phyloP scores from a whole-genome alignment of 2,113 vertebrate genomes.

The Ctenomys sociabilis region DNA sequence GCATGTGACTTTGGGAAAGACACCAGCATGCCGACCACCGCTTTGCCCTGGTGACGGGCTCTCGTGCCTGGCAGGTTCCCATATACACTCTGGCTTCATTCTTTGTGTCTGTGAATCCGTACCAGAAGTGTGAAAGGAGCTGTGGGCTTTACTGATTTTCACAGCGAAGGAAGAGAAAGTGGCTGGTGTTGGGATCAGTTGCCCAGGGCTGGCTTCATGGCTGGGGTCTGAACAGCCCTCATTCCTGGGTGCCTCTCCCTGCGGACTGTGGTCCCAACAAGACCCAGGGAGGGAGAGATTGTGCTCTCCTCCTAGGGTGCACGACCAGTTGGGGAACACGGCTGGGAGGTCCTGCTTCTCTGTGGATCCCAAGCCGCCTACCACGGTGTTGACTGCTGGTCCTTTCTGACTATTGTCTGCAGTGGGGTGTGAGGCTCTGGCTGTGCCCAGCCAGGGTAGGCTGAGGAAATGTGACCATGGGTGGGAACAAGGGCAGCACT shows the following conservation, averaged over 20 bases:
- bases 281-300: not conserved
- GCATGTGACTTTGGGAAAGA: not conserved
- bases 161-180: not conserved
- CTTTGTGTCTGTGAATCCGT: not conserved
- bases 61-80: not conserved
- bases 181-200: not conserved
- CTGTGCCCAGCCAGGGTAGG: not conserved
- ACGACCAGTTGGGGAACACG: not conserved
- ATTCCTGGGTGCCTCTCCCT: rapidly evolving
- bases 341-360: not conserved
- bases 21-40: not conserved
- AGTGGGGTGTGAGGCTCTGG: not conserved
- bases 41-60: not conserved
- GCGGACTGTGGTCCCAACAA: not conserved
- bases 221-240: not conserved
- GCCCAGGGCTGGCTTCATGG: not conserved
- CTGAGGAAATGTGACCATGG: not conserved
- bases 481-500: not conserved
- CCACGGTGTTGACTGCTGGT: rapidly evolving
- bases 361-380: not conserved
- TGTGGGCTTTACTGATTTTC: not conserved
- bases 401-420: not conserved
- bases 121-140: not conserved
- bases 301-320: rapidly evolving
- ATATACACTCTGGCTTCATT: not conserved